A percentile compares a stretch with the other conserved stretches of the same genome.
Evolutionary conservation across 2,113 vertebrate species (phyloP).

Genomic region (Zapornia atra): DNA sequence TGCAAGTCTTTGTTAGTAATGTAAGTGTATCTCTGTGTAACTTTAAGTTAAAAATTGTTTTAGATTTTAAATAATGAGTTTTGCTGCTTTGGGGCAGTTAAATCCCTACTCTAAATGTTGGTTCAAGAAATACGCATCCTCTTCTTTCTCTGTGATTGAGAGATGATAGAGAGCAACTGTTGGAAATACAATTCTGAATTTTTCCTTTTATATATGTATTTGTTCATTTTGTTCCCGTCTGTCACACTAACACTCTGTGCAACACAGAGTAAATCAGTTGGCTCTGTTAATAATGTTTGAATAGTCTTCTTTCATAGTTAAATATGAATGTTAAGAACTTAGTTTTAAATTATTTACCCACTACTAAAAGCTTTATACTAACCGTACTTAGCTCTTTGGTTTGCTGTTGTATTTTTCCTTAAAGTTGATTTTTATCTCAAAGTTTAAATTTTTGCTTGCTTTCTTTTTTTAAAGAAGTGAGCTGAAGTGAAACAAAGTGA

Average conservation of each 20-base stretch:
- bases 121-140: neutral
- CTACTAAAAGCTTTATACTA: neutral
- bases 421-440: neutral
- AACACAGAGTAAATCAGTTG: neutral
- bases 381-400: neutral
- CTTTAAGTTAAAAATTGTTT: neutral
- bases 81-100: too few relatives aligned
- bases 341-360: neutral
- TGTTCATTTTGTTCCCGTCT: neutral
- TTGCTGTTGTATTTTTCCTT: too few relatives aligned
- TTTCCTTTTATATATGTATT: neutral
- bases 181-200: neutral
- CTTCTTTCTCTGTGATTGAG: neutral
- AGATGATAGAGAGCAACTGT: neutral
- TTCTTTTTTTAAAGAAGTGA: neutral
- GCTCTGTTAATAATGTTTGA: neutral
- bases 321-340: neutral
- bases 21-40: neutral
- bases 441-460: neutral
- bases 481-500: neutral
- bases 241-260: neutral
- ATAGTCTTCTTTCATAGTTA: neutral
- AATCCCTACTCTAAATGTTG: neutral
- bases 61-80: neutral
- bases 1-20: neutral